Base-by-base conservation (phyloP, 2,888 invertebrate genomes). In the Leucania comma region DNA sequence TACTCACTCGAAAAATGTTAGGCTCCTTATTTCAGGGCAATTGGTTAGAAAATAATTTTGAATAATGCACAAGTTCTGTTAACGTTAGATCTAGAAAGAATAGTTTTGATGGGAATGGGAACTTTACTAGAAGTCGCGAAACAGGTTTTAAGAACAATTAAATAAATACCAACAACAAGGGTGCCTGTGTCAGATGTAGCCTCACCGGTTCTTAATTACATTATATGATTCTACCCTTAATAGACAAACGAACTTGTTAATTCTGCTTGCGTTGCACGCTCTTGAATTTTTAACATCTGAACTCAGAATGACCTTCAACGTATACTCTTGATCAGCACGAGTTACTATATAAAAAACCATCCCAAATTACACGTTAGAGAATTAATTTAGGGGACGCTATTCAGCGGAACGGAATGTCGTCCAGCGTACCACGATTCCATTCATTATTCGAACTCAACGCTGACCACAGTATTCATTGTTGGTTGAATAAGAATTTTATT, bases 371-470 rank as follows among this genome's bases (percentile, higher is more conserved):
- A 61, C 63, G 59, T 66, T 65, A 24, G 59, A 62, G 54, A 56
- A 54, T 48, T 62, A 70, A 24, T 46, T 38, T 58, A 70, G 58
- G 70, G 70, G 71, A 76, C 75, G 70, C 59, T 75, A 72, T 68
- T 70, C 72, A 78, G 68, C 72, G 78, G 68, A 80, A 82, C 75
- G 78, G 80, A 82, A 82, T 80, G 74, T 72, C 22, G 51, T 54
- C 56, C 53, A 51, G 29, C 62, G 38, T 62, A 82, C 60, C 59
- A 68, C 26, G 56, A 64, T 53, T 29, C 26, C 48, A 53, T 32
- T 58, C 24, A 38, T 61, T 32, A 57, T 59, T 68, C 56, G 29
- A 62, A 32, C 61, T 54, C 54, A 29, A 14, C n/a, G n/a, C 51
- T 59, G 17, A n/a, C 17, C 20, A 22, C 26, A 8, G 29, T 26